These are phyloP conservation scores for Nasua narica DNA, from an alignment of 2,797 vertebrate genomes.

Conservation along the genomic window DNA sequence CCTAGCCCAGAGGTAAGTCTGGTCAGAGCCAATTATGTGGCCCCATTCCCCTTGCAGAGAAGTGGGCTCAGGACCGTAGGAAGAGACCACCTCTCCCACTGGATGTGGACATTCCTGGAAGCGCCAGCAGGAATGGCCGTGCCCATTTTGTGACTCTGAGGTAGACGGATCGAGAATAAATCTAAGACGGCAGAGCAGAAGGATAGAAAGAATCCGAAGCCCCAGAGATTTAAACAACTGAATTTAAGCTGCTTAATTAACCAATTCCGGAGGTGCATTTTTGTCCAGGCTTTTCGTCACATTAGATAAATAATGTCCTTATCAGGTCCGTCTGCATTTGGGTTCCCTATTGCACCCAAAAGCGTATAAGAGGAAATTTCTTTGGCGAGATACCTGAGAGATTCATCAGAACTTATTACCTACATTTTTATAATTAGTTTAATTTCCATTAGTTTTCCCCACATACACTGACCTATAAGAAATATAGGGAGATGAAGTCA, in stretches of 20 bases:
- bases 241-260: neutral
- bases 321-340: neutral
- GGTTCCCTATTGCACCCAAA: neutral
- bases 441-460: neutral
- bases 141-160: neutral
- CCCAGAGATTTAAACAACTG: neutral
- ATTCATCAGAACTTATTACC: neutral
- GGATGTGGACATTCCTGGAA: neutral
- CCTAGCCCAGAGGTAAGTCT: neutral
- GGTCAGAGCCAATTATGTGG: neutral
- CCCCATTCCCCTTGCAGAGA: neutral
- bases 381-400: neutral
- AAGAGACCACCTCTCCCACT: neutral
- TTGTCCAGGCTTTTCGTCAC: neutral
- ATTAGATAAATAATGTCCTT: neutral
- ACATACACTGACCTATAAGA: neutral
- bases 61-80: neutral
- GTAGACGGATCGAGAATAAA: neutral
- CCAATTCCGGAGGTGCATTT: neutral
- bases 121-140: neutral
- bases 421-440: neutral
- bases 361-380: neutral
- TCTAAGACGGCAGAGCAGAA: neutral
- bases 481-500: neutral
- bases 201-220: neutral